Percentiles rank a stretch among this genome's conserved stretches.
Evolutionary conservation across 2,113 vertebrate species (phyloP).

Genomic region (Pogona vitticeps): DNA sequence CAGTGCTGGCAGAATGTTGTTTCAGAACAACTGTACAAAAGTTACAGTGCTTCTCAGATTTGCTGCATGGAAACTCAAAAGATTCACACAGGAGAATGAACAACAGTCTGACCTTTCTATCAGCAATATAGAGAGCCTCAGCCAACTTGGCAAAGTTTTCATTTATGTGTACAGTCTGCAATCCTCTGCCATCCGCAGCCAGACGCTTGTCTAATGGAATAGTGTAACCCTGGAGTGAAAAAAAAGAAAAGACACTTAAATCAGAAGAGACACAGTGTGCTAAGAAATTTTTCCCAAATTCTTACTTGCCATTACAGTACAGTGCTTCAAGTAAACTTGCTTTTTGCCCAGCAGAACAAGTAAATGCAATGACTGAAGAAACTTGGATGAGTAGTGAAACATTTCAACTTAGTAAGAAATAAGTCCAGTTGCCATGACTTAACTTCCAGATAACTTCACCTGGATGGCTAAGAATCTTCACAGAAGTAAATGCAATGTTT

Average conservation of each 20-base stretch:
- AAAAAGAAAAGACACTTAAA: constrained; percentile 40
- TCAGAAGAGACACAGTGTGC: constrained; percentile 11
- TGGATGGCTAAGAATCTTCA: too few species aligned
- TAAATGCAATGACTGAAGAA: constrained; percentile 14
- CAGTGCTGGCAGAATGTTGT: background rate
- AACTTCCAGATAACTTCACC: too few species aligned
- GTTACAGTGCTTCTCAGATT: background rate
- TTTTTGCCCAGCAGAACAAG: constrained; percentile 4
- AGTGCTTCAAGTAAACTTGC: background rate
- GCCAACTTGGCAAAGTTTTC: constrained; percentile 98
- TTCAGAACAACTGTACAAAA: background rate
- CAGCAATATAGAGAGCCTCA: constrained; percentile 96
- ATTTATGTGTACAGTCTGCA: constrained; percentile 98
- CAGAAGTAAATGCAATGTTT: constrained; percentile 17
- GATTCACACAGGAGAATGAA: constrained; percentile 7
- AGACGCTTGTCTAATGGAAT: constrained; percentile 97
- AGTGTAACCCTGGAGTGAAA: constrained; percentile 89
- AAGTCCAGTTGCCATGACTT: too few species aligned
- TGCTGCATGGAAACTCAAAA: constrained; percentile 19
- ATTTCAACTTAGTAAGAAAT: too few species aligned
- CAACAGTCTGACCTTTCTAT: constrained; percentile 87
- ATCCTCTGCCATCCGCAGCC: constrained; percentile 93
- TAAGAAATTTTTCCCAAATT: constrained; percentile 25
- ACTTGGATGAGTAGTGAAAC: too few species aligned
- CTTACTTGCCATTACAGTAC: constrained; percentile 8